Evolutionary conservation across 2,888 invertebrate species (phyloP).

Genomic region (Rhabditophanes sp.): DNA sequence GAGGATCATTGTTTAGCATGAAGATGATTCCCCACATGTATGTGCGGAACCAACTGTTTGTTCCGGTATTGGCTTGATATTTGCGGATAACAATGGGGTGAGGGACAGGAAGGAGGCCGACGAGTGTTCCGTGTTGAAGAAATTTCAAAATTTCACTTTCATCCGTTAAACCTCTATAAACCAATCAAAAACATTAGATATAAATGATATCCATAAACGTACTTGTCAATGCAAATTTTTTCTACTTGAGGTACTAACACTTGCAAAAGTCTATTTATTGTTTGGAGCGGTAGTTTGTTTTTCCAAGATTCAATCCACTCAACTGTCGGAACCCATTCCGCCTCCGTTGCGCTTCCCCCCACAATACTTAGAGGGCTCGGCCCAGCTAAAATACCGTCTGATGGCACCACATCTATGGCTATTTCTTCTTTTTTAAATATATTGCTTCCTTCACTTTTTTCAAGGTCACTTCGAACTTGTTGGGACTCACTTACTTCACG

Average conservation of each 20-base stretch:
- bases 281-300: constrained; percentile 85
- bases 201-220: constrained; percentile 43
- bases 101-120: constrained; percentile 88
- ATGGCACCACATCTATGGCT: background rate
- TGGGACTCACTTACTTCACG: constrained; percentile 18
- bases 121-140: constrained; percentile 90
- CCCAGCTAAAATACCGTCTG: too few relatives aligned
- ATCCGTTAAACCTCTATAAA: constrained; percentile 75
- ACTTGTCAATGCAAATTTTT: constrained; percentile 99
- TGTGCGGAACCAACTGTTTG: constrained; percentile 96
- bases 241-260: constrained; percentile 98
- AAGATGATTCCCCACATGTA: constrained; percentile 99
- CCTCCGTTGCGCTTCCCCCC: constrained; percentile 16
- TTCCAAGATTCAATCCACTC: constrained; percentile 93
- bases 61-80: constrained; percentile 95
- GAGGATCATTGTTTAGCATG: constrained; percentile 88
- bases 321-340: constrained; percentile 68
- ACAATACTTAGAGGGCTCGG: background rate
- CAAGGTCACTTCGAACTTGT: too few relatives aligned
- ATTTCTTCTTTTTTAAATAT: constrained; percentile 5
- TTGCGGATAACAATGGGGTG: constrained; percentile 96
- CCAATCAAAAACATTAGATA: constrained; percentile 1
- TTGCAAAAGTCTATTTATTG: constrained; percentile 92
- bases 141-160: constrained; percentile 98
- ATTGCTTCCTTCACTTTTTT: constrained; percentile 3